Conservation (phyloP, 1,140 invertebrate genomes). For the Pectinophora gossypiella region DNA sequence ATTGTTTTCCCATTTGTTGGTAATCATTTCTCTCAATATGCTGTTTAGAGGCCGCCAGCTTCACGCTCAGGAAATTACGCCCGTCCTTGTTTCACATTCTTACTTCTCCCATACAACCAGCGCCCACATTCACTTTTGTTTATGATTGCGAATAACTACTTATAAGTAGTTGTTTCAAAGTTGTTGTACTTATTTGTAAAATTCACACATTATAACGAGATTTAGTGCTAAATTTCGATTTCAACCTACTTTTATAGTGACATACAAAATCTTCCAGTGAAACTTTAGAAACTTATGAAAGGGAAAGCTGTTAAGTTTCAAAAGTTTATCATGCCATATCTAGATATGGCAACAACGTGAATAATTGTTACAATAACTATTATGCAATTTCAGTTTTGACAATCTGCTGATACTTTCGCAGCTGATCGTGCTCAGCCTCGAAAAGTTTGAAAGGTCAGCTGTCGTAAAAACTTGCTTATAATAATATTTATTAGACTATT, state of each 20-base stretch:
- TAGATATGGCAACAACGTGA: neutral
- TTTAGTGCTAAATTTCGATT: neutral
- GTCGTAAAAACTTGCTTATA: neutral
- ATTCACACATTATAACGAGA: neutral
- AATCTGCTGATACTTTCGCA: constrained; percentile 41
- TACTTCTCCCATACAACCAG: constrained; percentile 27
- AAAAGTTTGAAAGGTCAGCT: constrained; percentile 26
- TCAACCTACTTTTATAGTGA: constrained; percentile 4
- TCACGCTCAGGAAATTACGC: constrained; percentile 12
- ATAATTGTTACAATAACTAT: neutral
- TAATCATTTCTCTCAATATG: neutral
- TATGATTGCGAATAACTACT: constrained; percentile 30
- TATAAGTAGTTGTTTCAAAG: no score
- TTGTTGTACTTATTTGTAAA: constrained; percentile 4
- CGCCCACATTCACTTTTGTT: constrained; percentile 70
- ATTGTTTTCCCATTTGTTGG: no score
- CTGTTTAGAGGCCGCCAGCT: neutral
- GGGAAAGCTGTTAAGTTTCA: neutral
- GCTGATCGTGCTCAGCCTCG: constrained; percentile 43
- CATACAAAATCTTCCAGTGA: neutral
- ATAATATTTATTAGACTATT: neutral
- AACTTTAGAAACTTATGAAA: neutral
- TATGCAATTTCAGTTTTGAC: neutral
- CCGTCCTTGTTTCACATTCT: constrained; percentile 33
- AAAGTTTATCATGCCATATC: neutral